Percentiles rank a stretch among this genome's conserved stretches.
These are phyloP conservation scores for Megalurothrips usitatus DNA, from an alignment of 2,888 invertebrate species.

Conservation along the genomic window DNA sequence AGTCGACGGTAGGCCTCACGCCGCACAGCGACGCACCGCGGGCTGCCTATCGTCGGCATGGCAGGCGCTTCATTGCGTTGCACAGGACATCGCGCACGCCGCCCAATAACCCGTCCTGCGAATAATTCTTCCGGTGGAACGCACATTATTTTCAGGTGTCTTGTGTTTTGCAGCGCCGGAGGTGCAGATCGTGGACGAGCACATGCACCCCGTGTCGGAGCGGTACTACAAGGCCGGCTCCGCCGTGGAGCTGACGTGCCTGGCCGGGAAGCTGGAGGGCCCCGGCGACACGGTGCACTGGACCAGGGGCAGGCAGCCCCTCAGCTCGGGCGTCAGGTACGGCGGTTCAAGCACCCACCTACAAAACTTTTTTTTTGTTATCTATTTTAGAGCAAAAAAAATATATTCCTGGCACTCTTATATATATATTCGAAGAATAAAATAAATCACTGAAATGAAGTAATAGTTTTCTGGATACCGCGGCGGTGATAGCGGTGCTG, in stretches of 20 bases:
- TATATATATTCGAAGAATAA: too few species aligned
- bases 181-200: slow-evolving; percentile 56
- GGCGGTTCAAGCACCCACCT: slow-evolving; percentile 33
- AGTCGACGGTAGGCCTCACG: too few species aligned
- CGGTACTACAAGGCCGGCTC: slow-evolving; percentile 58
- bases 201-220: slow-evolving; percentile 54
- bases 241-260: slow-evolving; percentile 53
- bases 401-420: too few species aligned
- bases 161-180: slow-evolving; percentile 52
- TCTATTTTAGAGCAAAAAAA: neutral
- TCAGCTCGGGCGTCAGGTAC: slow-evolving; percentile 54
- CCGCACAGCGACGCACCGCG: too few species aligned
- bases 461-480: too few species aligned
- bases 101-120: too few species aligned
- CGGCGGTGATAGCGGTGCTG: too few species aligned
- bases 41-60: slow-evolving; percentile 20
- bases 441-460: too few species aligned
- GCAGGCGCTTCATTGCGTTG: too few species aligned
- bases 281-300: slow-evolving; percentile 51
- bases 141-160: too few species aligned
- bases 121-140: too few species aligned
- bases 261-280: slow-evolving; percentile 49
- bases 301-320: slow-evolving; percentile 52
- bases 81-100: too few species aligned
- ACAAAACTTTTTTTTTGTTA: neutral